Evolutionary conservation across 2,888 invertebrate genomes (phyloP), one percentile per base, ranked within the genome.

Genomic region (Physocephala rufipes): DNA sequence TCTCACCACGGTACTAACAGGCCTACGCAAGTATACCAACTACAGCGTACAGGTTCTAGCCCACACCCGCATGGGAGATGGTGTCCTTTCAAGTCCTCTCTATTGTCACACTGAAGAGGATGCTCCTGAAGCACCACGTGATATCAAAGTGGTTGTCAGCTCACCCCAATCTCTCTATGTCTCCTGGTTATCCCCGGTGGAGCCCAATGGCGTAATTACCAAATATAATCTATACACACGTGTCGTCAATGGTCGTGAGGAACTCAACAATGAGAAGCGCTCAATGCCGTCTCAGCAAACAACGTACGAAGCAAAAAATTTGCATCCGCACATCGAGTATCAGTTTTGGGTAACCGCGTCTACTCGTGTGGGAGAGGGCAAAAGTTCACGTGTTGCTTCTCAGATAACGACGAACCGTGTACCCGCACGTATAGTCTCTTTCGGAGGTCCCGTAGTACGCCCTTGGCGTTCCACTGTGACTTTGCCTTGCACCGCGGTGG

Each of bases 1-100:
- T 0, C 85, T 91, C 71, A 91, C 91, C 49, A 90, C 90, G 1
- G 91, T 92, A 67, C 87, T 94, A 36, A 90, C 91, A 0, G 90
- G 90, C 3, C 87, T 95, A 73, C 89, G 91, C 79, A 92, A 91
- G 81, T 94, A 89, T 83, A 91, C 93, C 45, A 95, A 94, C 85
- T 94, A 94, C 85, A 93, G 93, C 81, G 88, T 94, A 73, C 92
- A 93, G 86, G 92, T 94, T 13, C 82, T 93, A 79, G 93, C 94
- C 0, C 93, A 89, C 83, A 94, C 94, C 0, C 89, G 92, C 81
- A 90, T 92, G 79, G 94, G 94, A 0, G 93, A 93, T 81, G 94
- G 94, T 2, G 88, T 90, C 5, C 85, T 90, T 71, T 91, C 92
- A 47, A 86, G 88, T 73, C 89, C 92, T 0, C 88, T 91, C 47